Evolutionary conservation across 2,797 vertebrate genomes (phyloP).

Genomic region (Lacerta bilineata): DNA sequence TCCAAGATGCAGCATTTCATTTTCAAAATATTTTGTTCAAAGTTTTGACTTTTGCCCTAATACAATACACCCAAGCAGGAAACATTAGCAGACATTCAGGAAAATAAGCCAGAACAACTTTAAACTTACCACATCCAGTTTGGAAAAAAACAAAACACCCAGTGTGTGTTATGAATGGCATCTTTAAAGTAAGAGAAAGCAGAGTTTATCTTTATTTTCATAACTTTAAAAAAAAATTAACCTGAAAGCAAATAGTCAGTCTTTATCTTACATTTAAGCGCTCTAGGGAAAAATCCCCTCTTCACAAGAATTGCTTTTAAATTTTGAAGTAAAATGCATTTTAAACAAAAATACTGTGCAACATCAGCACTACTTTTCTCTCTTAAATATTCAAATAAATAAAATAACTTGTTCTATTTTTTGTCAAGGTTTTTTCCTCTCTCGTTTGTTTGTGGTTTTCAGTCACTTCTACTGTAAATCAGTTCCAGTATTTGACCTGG

Average conservation of each 20-base stretch:
- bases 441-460: conserved; percentile 68
- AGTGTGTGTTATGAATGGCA: conserved; percentile 79
- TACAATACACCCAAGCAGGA: conserved; percentile 51
- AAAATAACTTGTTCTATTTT: conserved; percentile 78
- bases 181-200: conserved; percentile 82
- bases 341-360: conserved; percentile 86
- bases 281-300: conserved; percentile 78
- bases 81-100: conserved; percentile 65
- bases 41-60: conserved; percentile 55
- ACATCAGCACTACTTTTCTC: conserved; percentile 76
- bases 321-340: conserved; percentile 80
- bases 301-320: conserved; percentile 81
- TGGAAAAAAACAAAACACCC: conserved; percentile 79
- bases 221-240: conserved; percentile 76
- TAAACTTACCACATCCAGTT: conserved; percentile 82
- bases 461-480: conserved; percentile 77
- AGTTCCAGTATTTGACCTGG: conserved; percentile 80
- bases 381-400: conserved; percentile 88
- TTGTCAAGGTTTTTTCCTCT: conserved; percentile 70
- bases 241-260: conserved; percentile 79
- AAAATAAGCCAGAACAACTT: conserved; percentile 74
- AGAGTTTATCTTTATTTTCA: conserved; percentile 84
- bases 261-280: conserved; percentile 82
- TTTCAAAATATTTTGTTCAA: conserved; percentile 53
- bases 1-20: conserved; percentile 55